These are phyloP conservation scores for Anthrax anthrax DNA, from an alignment of 2,888 invertebrate genomes.

Conservation along the genomic window DNA sequence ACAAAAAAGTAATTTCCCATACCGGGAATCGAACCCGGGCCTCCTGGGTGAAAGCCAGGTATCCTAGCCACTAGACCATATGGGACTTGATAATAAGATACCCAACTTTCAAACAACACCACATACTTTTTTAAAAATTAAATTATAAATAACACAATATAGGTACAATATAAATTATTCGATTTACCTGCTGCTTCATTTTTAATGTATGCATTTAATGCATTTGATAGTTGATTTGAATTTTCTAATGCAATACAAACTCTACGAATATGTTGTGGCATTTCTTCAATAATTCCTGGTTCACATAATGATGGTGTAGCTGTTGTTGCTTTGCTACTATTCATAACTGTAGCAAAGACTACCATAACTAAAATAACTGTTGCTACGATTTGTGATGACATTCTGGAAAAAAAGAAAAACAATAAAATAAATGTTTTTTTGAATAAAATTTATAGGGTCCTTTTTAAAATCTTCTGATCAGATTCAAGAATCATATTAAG, in stretches of 20 bases:
- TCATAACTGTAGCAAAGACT: conserved; percentile 15
- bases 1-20: conserved; percentile 43
- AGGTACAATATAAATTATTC: no score
- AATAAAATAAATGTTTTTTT: no score
- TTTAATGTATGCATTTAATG: conserved; percentile 30
- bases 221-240: conserved; percentile 29
- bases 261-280: conserved; percentile 41
- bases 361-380: conserved; percentile 16
- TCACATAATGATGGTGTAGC: conserved; percentile 41
- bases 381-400: conserved; percentile 25
- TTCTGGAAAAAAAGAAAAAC: conserved; percentile 14
- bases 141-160: no score
- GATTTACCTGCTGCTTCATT: conserved; percentile 32
- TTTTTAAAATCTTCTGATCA: no score
- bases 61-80: conserved; percentile 37
- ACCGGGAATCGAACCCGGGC: conserved; percentile 85
- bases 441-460: no score
- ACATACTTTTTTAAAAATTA: no score
- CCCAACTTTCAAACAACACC: no score
- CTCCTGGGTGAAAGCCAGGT: conserved; percentile 36
- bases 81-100: conserved; percentile 18
- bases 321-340: conserved; percentile 11
- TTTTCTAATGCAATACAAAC: conserved; percentile 41
- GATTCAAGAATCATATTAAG: no score
- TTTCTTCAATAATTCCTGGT: conserved; percentile 40